Evolutionary conservation across 2,797 vertebrate species (phyloP), one percentile per base, ranked within the genome.

Genomic region (Agapornis canus): DNA sequence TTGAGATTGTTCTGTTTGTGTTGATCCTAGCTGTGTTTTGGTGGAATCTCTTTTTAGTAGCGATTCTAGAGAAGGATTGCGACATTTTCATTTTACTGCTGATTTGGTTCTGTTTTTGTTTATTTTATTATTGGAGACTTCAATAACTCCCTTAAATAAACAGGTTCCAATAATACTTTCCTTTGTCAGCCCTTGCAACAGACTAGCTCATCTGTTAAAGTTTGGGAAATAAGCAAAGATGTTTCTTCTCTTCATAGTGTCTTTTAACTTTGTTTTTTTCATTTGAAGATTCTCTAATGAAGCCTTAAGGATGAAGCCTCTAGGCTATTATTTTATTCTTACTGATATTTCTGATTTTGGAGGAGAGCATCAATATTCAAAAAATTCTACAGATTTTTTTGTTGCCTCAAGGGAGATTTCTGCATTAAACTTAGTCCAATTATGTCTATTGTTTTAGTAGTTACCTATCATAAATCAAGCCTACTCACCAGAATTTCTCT

Each of bases 391-490:
- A 69, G 77, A 70, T 86, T 72, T 79, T 60, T 84, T 78, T 78
- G 11, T 79, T 1, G 22, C 78, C 59, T 82, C 43, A 56, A 69
- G 73, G 83, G 35, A 8, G 9, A 2, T 60, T 92, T 86, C 59
- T 90, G 63, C 17, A 7, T 88, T 87, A 95, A 94, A 85, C 40
- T 47, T 72, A 60, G 7, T 91, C 57, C 66, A 94, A 45, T 95
- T 94, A 89, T 82, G 66, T 84, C 47, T 90, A 43, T 92, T 86
- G 37, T 89, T 92, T 82, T 90, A 90, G 45, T 79, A 83, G 76
- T 94, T 86, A 72, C 59, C 59, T 76, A 47, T 73, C 65, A 69
- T 96, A 93, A 93, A 95, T 95, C 96, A 96, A 92, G 11, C 51
- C 79, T 89, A 82, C 52, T 82, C 54, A 78, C n/a, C 19, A 86